Base-by-base conservation (phyloP, 2,797 vertebrate species). In the Paguma larvata region DNA sequence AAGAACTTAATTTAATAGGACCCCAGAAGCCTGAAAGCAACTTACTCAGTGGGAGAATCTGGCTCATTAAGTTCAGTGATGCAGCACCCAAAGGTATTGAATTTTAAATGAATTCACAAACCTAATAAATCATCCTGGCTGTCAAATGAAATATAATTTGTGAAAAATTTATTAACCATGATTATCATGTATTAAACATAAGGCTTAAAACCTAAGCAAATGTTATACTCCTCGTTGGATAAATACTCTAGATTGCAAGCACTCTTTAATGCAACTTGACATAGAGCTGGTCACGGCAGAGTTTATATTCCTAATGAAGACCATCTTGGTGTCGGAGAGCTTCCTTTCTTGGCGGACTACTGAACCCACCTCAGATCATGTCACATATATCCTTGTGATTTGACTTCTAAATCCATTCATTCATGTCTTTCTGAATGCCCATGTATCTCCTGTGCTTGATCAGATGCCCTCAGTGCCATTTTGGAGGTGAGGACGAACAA, bases 151-250 rank as follows among this genome's bases (percentile, higher is more conserved):
- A 95, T 92, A 86, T 92, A 96, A 97, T 97, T 97, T 96, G 91
- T 98, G 94, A 97, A 97, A 97, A 97, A 94, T 95, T 92, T 97
- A 98, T 97, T 96, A 94, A 73, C 48, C 85, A 89, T 93, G 75
- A 97, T 98, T 96, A 95, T 94, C 85, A 96, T 96, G 85, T 94
- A 96, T 97, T 97, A 97, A 97, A 96, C 82, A 89, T 94, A 96
- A 87, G 72, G n/a, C 85, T 95, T 97, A 94, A 95, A 92, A 77
- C 86, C 82, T 95, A 85, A 89, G 59, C 85, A 97, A 98, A 97
- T 89, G 79, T 94, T 94, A 70, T 80, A 95, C 41, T 97, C 67
- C 27, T 95, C 32, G 44, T 95, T 96, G 92, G 83, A 94, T 97
- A 97, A 97, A 96, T 96, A 97, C 30, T 75, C 46, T n/a, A 84